These are phyloP conservation scores for Drosophila austrosaltans DNA, from an alignment of 2,888 invertebrate genomes.

Conservation along the genomic window DNA sequence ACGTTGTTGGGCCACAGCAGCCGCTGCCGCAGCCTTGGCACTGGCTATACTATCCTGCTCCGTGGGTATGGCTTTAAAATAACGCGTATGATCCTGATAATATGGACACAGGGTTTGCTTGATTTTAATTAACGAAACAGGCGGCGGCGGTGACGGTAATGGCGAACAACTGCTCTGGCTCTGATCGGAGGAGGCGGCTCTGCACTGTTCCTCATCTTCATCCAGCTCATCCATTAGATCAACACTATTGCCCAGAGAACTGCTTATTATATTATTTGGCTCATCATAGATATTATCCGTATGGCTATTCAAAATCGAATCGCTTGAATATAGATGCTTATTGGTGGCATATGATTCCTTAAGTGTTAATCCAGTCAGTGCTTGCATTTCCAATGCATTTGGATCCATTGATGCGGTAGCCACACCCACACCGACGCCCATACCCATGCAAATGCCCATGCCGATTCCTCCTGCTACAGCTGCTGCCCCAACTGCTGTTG, in stretches of 20 bases:
- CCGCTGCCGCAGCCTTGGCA: constrained; percentile 66
- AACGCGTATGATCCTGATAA: constrained; percentile 81
- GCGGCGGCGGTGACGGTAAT: constrained; percentile 76
- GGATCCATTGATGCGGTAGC: constrained; percentile 3
- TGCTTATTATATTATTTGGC: constrained; percentile 82
- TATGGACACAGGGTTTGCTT: constrained; percentile 81
- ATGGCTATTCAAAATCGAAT: constrained; percentile 82
- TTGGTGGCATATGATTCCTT: constrained; percentile 80
- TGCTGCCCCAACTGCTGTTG: constrained; percentile 5
- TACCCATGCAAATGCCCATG: constrained; percentile 30
- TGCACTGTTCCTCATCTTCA: constrained; percentile 52
- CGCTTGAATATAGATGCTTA: constrained; percentile 82
- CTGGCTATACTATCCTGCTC: constrained; percentile 81
- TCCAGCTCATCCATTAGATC: constrained; percentile 77
- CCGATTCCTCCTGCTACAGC: constrained; percentile 14
- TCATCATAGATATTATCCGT: constrained; percentile 83
- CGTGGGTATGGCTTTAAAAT: constrained; percentile 82
- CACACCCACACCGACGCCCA: constrained; percentile 4
- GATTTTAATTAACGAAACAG: constrained; percentile 74
- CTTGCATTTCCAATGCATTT: background rate
- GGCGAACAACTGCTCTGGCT: constrained; percentile 75
- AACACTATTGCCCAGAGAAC: constrained; percentile 80
- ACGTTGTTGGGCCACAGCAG: constrained; percentile 77
- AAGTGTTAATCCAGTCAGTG: constrained; percentile 38
- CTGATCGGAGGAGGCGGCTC: constrained; percentile 61